Percentiles rank a stretch among this genome's conserved stretches.
Evolutionary conservation across 2,797 vertebrate species (phyloP).

Genomic region (Anabas testudineus): DNA sequence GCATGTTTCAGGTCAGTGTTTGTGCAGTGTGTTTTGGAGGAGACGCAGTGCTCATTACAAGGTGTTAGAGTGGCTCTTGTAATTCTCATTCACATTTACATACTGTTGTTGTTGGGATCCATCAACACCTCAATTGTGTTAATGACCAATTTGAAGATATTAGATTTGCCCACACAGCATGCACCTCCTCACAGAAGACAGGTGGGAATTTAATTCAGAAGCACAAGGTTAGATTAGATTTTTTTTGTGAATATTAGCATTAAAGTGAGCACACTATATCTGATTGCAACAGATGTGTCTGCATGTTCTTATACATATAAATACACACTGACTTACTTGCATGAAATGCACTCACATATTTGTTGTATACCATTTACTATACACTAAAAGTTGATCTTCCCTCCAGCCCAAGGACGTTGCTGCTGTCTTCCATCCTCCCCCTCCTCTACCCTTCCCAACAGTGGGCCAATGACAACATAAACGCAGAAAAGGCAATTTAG

Average conservation of each 20-base stretch:
- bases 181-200: conserved; percentile 45
- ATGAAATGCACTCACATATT: conserved; percentile 9
- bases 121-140: conserved; percentile 81
- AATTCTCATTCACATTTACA: conserved; percentile 73
- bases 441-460: conserved; percentile 77
- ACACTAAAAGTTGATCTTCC: conserved; percentile 82
- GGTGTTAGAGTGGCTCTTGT: conserved; percentile 80
- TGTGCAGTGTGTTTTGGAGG: conserved; percentile 56
- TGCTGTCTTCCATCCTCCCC: conserved; percentile 72
- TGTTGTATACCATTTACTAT: conserved; percentile 47
- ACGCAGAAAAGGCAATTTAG: conserved; percentile 88
- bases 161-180: conserved; percentile 61
- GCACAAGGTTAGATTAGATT: conserved; percentile 25
- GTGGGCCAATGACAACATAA: conserved; percentile 85
- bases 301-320: conserved; percentile 35
- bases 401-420: conserved; percentile 83
- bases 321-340: conserved; percentile 11
- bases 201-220: conserved; percentile 62
- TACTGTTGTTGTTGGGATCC: conserved; percentile 73
- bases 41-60: conserved; percentile 78
- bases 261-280: conserved; percentile 36
- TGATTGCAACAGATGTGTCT: conserved; percentile 20
- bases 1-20: conserved; percentile 77
- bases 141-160: conserved; percentile 80
- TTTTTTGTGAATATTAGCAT: conserved; percentile 27